Conservation (phyloP, 1,140 invertebrate genomes). For the Gryllus bimaculatus region DNA sequence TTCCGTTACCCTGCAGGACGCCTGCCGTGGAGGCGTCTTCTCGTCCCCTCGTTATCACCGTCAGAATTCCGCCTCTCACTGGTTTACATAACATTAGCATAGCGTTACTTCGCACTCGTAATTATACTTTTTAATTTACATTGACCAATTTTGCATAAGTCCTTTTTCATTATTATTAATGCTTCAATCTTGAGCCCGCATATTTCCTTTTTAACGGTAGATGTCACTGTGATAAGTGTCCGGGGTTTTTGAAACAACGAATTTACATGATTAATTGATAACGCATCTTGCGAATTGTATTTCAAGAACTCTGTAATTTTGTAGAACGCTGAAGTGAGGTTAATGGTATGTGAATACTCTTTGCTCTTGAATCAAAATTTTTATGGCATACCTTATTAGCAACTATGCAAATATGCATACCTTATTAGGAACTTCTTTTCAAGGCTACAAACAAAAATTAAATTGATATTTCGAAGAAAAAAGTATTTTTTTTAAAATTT, state of each 20-base stretch:
- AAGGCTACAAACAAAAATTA: no score
- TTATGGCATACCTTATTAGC: no score
- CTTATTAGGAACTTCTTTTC: no score
- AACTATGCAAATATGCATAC: no score
- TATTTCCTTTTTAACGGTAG: neutral
- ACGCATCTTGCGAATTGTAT: neutral
- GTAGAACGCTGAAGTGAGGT: no score
- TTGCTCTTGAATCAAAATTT: no score
- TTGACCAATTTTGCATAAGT: neutral
- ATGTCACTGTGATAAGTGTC: neutral
- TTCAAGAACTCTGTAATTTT: neutral
- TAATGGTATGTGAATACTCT: no score
- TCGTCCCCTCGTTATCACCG: neutral
- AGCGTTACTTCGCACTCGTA: neutral
- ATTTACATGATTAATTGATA: neutral
- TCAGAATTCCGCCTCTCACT: neutral
- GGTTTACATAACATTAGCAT: conserved; percentile 5
- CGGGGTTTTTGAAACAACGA: neutral
- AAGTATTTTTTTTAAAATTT: no score
- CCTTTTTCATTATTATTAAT: neutral
- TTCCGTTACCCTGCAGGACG: no score
- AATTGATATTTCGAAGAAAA: no score
- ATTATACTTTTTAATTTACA: neutral
- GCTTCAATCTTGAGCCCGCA: neutral
- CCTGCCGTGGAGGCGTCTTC: no score